Evolutionary conservation across 53 echinoderm and acorn worm species (phyloP).

Genomic region (Echinarachnius parma): DNA sequence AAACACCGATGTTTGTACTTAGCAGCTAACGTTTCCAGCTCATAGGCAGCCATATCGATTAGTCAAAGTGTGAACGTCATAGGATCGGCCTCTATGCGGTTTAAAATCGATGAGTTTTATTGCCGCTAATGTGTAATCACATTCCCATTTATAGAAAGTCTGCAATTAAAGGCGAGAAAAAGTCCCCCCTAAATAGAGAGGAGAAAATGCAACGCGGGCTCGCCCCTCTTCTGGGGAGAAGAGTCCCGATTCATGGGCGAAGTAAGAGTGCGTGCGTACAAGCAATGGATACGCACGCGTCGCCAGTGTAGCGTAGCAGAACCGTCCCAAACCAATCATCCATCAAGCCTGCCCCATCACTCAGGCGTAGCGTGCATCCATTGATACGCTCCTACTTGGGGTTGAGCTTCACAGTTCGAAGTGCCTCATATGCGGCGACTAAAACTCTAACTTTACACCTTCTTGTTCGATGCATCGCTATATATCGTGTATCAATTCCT

Average conservation of each 20-base stretch:
- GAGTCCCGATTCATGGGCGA: slow-evolving; percentile 35
- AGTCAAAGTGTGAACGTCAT: slow-evolving; percentile 44
- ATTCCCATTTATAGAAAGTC: slow-evolving; percentile 44
- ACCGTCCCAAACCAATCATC: slow-evolving; percentile 47
- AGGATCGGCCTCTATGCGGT: slow-evolving; percentile 40
- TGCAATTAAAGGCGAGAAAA: neutral
- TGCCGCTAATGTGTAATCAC: slow-evolving; percentile 50
- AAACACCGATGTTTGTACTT: slow-evolving; percentile 41
- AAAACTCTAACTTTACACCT: too few relatives aligned
- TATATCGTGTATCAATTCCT: slow-evolving; percentile 51
- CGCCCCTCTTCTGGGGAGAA: slow-evolving; percentile 35
- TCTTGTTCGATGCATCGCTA: slow-evolving; percentile 36
- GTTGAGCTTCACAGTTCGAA: slow-evolving; percentile 5
- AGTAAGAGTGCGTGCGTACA: slow-evolving; percentile 47
- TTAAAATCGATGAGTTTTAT: slow-evolving; percentile 48
- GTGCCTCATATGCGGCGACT: too few relatives aligned
- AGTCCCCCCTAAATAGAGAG: slow-evolving; percentile 8
- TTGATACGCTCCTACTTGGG: slow-evolving; percentile 20
- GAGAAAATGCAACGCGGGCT: slow-evolving; percentile 35
- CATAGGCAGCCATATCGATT: slow-evolving; percentile 43
- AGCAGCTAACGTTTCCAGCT: slow-evolving; percentile 52
- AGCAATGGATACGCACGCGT: slow-evolving; percentile 56
- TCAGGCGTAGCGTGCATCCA: slow-evolving; percentile 45
- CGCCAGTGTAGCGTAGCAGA: slow-evolving; percentile 45
- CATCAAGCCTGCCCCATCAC: slow-evolving; percentile 44